phyloP scores from a whole-genome alignment of 2,113 vertebrate species.

The Micronycteris hirsuta region DNA sequence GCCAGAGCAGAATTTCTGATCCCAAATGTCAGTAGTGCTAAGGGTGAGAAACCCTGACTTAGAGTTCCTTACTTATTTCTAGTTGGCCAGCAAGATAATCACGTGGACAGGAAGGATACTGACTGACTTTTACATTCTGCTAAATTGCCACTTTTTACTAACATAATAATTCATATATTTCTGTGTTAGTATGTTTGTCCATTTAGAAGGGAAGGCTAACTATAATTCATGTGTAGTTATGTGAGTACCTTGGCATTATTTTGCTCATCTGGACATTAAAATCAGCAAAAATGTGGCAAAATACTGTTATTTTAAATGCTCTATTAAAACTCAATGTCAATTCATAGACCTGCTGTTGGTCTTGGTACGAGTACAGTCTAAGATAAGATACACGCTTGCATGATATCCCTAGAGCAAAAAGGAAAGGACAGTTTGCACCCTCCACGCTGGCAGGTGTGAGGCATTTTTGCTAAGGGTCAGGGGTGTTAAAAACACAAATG shows the following conservation, averaged over 20 bases:
- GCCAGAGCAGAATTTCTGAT: not conserved
- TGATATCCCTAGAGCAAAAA: not conserved
- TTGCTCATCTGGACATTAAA: not conserved
- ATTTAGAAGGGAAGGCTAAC: not conserved
- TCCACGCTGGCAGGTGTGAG: fast-evolving
- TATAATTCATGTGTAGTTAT: not conserved
- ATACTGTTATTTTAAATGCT: not conserved
- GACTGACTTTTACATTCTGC: not conserved
- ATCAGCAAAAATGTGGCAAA: not conserved
- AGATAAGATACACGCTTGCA: not conserved
- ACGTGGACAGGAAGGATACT: not conserved
- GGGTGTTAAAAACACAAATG: not conserved
- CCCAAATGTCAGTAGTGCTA: not conserved
- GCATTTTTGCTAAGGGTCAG: not conserved
- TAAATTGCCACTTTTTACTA: not conserved
- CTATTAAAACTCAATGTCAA: not conserved
- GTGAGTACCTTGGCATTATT: not conserved
- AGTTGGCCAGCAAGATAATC: not conserved
- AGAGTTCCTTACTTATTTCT: not conserved
- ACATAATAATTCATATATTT: not conserved
- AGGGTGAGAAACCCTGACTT: not conserved
- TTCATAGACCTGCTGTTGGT: not conserved
- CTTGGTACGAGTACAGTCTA: not conserved
- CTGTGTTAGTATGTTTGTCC: not conserved
- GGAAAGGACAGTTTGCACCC: not conserved